Evolutionary conservation across 2,888 invertebrate species (phyloP).

Genomic region (Nemapogon koenigi): DNA sequence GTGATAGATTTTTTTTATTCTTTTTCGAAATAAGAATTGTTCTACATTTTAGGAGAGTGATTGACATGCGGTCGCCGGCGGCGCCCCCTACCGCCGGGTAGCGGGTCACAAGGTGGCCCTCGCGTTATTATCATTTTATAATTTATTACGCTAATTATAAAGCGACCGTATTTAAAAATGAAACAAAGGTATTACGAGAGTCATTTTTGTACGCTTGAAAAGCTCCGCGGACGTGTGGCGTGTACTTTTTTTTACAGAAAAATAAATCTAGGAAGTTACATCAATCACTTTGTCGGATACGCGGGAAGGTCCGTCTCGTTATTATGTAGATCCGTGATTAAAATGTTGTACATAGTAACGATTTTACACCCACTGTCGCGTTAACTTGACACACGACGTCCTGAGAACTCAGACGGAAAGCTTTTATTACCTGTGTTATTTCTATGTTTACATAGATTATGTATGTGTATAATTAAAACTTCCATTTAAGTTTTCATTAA

Average conservation of each 20-base stretch:
- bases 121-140: conserved; percentile 61
- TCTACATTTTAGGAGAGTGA: conserved; percentile 59
- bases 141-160: conserved; percentile 65
- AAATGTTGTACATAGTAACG: conserved; percentile 48
- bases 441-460: too few species aligned
- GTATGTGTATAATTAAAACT: conserved; percentile 36
- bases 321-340: conserved; percentile 60
- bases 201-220: conserved; percentile 41
- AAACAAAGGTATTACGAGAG: conserved; percentile 54
- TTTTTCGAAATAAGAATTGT: conserved; percentile 62
- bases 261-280: conserved; percentile 59
- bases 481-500: too few species aligned
- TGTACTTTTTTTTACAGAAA: conserved; percentile 46
- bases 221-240: conserved; percentile 50
- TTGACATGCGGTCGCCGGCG: conserved; percentile 58
- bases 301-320: conserved; percentile 51
- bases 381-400: too few species aligned
- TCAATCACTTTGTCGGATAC: conserved; percentile 61
- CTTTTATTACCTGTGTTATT: too few species aligned
- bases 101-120: conserved; percentile 57
- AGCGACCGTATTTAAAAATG: conserved; percentile 57
- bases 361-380: conserved; percentile 30
- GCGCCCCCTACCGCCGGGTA: conserved; percentile 49
- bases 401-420: too few species aligned
- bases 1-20: conserved; percentile 51